Evolutionary conservation across 1,140 invertebrate genomes (phyloP).

Genomic region (Saxidomus purpurata): DNA sequence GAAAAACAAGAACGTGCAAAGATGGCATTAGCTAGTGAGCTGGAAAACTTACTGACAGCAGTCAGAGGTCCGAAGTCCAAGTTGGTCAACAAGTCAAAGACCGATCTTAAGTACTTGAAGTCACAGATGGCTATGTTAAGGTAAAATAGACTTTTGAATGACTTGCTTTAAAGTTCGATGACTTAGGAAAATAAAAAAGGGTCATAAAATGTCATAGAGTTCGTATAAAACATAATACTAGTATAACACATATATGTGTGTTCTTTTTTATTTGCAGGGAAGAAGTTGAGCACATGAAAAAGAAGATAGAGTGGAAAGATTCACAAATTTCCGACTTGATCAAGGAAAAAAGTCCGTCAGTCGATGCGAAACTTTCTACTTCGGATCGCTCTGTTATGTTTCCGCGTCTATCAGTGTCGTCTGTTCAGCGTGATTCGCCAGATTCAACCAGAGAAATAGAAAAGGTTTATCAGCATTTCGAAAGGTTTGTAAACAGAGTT

Average conservation of each 20-base stretch:
- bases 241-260: no score
- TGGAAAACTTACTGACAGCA: background rate
- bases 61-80: conserved; percentile 44
- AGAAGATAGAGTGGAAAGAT: conserved; percentile 67
- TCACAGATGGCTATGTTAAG: conserved; percentile 49
- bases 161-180: no score
- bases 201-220: no score
- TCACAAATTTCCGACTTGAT: conserved; percentile 62
- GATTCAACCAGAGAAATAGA: conserved; percentile 57
- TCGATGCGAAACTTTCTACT: background rate
- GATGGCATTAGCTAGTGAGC: conserved; percentile 26
- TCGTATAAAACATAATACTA: no score
- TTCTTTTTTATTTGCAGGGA: conserved; percentile 33
- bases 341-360: background rate
- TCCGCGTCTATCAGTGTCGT: conserved; percentile 12
- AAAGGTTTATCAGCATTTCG: conserved; percentile 48
- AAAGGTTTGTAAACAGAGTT: conserved; percentile 18
- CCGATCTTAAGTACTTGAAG: conserved; percentile 56
- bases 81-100: background rate
- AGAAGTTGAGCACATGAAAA: conserved; percentile 64
- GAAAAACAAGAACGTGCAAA: conserved; percentile 59
- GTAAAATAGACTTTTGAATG: background rate
- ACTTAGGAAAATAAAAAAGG: no score
- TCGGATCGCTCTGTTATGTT: background rate
- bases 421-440: conserved; percentile 17